Base-by-base conservation (phyloP, 2,888 invertebrate genomes). In the Protula sp. region DNA sequence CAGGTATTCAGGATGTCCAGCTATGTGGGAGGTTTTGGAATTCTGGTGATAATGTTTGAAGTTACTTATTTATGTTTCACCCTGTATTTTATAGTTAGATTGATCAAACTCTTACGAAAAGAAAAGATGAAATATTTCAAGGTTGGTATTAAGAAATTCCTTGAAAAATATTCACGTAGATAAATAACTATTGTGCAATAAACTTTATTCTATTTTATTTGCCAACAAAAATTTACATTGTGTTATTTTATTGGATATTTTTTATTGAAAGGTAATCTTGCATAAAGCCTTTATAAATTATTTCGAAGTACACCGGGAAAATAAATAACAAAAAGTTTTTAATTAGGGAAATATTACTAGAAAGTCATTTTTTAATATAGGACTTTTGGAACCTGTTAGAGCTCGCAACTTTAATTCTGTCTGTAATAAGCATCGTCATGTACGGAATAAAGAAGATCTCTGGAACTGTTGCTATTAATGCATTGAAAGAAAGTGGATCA, bases 331-430 rank as follows among this genome's bases (percentile, higher is more conserved):
- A n/a, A n/a, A n/a, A n/a, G n/a, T n/a, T n/a, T n/a, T n/a, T n/a
- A n/a, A n/a, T n/a, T n/a, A n/a, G n/a, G n/a, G n/a, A n/a, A n/a
- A n/a, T n/a, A n/a, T n/a, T n/a, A n/a, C n/a, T n/a, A n/a, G n/a
- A n/a, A n/a, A n/a, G n/a, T n/a, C 9, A 38, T 38, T 38, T 14
- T 14, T 38, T 29, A 27, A 27, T 53, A 9, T 26, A 56, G n/a
- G 72, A 73, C 52, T 82, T 82, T 71, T 83, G 83, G 83, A 79
- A 77, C 64, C 66, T 78, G 30, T 70, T 81, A 26, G 82, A 83
- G 62, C 74, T 82, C 62, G 65, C 70, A n/a, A 75, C 81, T 51
- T 70, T 82, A 47, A 60, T 77, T 30, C 73, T 81, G 50, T 76
- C 78, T n/a, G 73, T 82, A 31, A 63, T 77, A 2, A 75, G 76